A percentile compares a stretch with the other conserved stretches of the same genome.
These are phyloP conservation scores for Hypselothyrea guttata DNA, from an alignment of 2,888 invertebrate genomes.

Conservation along the genomic window DNA sequence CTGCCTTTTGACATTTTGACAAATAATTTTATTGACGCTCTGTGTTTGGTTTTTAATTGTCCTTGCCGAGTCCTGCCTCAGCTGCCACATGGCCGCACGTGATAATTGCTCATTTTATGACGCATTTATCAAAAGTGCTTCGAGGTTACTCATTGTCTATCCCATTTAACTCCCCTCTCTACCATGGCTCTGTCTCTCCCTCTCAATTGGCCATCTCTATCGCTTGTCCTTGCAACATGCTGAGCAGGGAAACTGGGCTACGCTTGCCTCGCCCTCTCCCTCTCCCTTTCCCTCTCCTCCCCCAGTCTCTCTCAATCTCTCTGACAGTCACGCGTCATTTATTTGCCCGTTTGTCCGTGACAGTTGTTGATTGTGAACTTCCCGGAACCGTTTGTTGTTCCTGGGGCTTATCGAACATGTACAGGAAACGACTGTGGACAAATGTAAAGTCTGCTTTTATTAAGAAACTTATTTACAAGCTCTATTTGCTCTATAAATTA, in stretches of 20 bases:
- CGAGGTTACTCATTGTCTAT: slow-evolving; percentile 24
- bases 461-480: neutral
- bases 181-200: slow-evolving; percentile 1
- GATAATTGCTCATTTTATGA: slow-evolving; percentile 78
- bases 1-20: slow-evolving; percentile 71
- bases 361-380: slow-evolving; percentile 65
- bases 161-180: slow-evolving; percentile 2
- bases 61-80: slow-evolving; percentile 32
- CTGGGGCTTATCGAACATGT: slow-evolving; percentile 18
- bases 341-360: slow-evolving; percentile 65
- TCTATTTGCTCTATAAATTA: too few relatives aligned
- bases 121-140: slow-evolving; percentile 73
- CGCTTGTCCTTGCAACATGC: slow-evolving; percentile 45
- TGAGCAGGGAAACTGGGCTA: slow-evolving; percentile 33
- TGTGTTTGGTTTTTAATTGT: slow-evolving; percentile 77
- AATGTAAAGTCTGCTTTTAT: neutral
- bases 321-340: slow-evolving; percentile 73
- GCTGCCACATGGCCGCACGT: slow-evolving; percentile 62
- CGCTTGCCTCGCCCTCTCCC: slow-evolving; percentile 15
- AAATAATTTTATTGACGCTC: slow-evolving; percentile 78
- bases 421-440: slow-evolving; percentile 15
- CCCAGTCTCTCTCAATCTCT: slow-evolving; percentile 12
- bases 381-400: slow-evolving; percentile 22
- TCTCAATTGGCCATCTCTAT: slow-evolving; percentile 38
- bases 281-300: neutral